Evolutionary conservation across 2,797 vertebrate species (phyloP).

Genomic region (Pogonophryne albipinna): DNA sequence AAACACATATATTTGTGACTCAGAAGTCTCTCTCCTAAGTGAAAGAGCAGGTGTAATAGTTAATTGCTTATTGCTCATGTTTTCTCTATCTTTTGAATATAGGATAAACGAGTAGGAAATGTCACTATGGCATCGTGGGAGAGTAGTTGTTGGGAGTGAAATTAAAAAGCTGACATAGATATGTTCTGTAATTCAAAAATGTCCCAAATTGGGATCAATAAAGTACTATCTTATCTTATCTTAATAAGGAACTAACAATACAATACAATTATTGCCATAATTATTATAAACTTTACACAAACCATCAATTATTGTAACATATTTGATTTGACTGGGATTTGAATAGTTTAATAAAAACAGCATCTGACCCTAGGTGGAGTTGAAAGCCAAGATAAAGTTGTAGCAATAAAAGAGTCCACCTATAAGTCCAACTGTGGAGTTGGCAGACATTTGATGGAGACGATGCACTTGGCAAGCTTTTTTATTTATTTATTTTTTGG

Average conservation of each 20-base stretch:
- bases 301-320: background rate
- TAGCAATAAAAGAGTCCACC: background rate
- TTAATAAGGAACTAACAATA: background rate
- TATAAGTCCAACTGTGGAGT: background rate
- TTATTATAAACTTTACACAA: background rate
- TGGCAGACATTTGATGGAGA: slow-evolving; percentile 7
- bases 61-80: background rate
- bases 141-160: background rate
- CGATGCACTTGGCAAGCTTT: background rate
- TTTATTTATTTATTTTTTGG: background rate
- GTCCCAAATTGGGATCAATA: too few species aligned
- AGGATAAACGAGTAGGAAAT: background rate
- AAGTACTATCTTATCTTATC: background rate
- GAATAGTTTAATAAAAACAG: background rate
- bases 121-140: background rate
- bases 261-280: background rate
- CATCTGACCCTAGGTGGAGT: background rate
- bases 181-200: background rate
- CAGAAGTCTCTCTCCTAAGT: background rate
- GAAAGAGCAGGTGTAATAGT: background rate
- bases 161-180: background rate
- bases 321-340: background rate
- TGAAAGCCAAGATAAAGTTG: background rate
- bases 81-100: background rate
- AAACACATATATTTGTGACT: slow-evolving; percentile 16